Evolutionary conservation across 2,797 vertebrate genomes (phyloP).

Genomic region (Cossypha dichroa): DNA sequence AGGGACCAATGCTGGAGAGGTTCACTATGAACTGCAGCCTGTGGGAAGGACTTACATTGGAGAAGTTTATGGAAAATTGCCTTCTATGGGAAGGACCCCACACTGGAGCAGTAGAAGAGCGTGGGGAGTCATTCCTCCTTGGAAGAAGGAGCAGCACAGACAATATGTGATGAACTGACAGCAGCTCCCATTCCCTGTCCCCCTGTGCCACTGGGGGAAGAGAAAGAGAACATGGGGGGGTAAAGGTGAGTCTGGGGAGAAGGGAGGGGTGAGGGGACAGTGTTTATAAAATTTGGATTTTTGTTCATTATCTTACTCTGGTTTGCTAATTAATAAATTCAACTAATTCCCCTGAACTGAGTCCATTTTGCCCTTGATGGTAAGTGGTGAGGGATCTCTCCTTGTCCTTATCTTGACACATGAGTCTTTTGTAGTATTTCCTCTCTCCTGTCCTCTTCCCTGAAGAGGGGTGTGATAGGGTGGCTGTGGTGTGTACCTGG

Average conservation of each 20-base stretch:
- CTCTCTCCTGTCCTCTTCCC: neutral
- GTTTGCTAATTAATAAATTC: neutral
- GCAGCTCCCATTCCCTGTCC: neutral
- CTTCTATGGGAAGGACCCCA: neutral
- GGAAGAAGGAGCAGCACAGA: neutral
- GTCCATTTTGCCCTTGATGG: neutral
- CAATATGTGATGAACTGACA: neutral
- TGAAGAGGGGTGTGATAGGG: neutral
- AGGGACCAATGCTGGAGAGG: neutral
- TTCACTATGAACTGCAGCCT: neutral
- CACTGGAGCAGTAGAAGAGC: neutral
- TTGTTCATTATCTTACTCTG: neutral
- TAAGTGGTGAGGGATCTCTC: neutral
- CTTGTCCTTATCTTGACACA: neutral
- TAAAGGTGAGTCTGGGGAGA: neutral
- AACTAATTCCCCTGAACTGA: neutral
- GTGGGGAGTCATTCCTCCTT: neutral
- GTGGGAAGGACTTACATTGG: neutral
- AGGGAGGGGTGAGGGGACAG: neutral
- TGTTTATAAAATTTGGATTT: neutral
- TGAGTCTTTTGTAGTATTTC: neutral
- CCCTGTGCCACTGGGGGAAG: neutral
- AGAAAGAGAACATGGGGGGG: neutral
- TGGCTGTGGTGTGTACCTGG: neutral
- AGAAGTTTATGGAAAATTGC: neutral